Base-by-base conservation (phyloP, 2,797 vertebrate species). In the Bovichtus variegatus region DNA sequence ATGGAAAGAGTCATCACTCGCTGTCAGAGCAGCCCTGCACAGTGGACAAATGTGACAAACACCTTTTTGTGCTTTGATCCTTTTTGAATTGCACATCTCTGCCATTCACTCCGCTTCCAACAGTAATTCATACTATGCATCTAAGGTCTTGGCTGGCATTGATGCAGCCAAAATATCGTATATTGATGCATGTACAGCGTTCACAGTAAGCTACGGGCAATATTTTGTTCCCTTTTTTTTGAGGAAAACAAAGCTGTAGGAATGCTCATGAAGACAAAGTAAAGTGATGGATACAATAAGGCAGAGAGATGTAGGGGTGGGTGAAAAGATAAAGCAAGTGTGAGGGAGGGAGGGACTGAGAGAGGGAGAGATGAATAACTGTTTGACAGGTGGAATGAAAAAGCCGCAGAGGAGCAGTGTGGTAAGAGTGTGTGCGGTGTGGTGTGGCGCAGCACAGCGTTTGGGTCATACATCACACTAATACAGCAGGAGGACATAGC, bases 391-490 rank as follows among this genome's bases (percentile, higher is more conserved):
- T 91, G 88, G 87, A 93, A 91, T 93, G 90, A 93, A 90, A 90
- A 89, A 90, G 80, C 87, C 43, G 76, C 84, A 80, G 92, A 88
- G 93, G 81, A 89, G 83, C 83, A 12, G 87, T 81, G 78, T 78
- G 89, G 79, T 70, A 64, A 83, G 80, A 79, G 87, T 85, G 90
- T 90, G 90, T 81, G 89, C 44, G 76, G 71, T 53, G 81, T 57
- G 89, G 82, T 75, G 84, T 83, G 87, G 90, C 83, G 77, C 83
- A 83, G 90, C 87, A 27, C 76, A 40, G 87, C 53, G 71, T 90
- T 86, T 70, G 86, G 91, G 86, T 93, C 92, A 92, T 94, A 93
- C 92, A 94, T 95, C 94, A 95, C 87, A 31, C 88, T 93, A 92
- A 93, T 93, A 93, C 93, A 91, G 91, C 92, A 88, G 87, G 89